These are phyloP conservation scores for Artemia franciscana DNA, from an alignment of 1,140 invertebrate species.

Conservation along the genomic window DNA sequence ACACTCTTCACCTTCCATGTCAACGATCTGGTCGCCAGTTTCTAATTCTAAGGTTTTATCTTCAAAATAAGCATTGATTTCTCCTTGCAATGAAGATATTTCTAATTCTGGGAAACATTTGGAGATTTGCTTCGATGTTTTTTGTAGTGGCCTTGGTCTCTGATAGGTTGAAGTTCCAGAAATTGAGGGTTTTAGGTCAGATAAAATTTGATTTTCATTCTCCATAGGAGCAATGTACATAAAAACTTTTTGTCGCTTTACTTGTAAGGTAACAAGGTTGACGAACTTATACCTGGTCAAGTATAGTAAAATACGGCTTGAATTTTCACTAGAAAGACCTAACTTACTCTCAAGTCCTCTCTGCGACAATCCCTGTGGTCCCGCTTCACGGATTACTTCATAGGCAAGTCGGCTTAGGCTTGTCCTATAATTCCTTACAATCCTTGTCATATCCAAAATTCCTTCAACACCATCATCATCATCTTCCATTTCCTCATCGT, in stretches of 20 bases:
- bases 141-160: no score
- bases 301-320: slow-evolving; percentile 25
- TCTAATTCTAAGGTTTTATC: no score
- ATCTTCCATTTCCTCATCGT: slow-evolving; percentile 19
- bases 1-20: no score
- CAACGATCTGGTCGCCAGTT: no score
- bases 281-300: slow-evolving; percentile 12
- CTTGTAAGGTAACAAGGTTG: slow-evolving; percentile 17
- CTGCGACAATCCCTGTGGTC: slow-evolving; percentile 25
- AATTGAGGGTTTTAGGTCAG: no score
- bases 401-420: slow-evolving; percentile 25
- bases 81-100: no score
- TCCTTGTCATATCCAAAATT: not conserved
- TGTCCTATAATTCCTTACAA: slow-evolving; percentile 3
- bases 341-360: slow-evolving; percentile 21
- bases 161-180: no score
- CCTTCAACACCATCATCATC: slow-evolving; percentile 25
- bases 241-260: slow-evolving; percentile 12
- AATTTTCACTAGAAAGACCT: slow-evolving; percentile 26
- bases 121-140: no score
- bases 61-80: no score
- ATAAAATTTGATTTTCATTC: no score
- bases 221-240: no score
- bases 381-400: slow-evolving; percentile 21
- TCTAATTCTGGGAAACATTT: no score